phyloP scores from a whole-genome alignment of 2,888 invertebrate species.

The Drosophila paramelanica region DNA sequence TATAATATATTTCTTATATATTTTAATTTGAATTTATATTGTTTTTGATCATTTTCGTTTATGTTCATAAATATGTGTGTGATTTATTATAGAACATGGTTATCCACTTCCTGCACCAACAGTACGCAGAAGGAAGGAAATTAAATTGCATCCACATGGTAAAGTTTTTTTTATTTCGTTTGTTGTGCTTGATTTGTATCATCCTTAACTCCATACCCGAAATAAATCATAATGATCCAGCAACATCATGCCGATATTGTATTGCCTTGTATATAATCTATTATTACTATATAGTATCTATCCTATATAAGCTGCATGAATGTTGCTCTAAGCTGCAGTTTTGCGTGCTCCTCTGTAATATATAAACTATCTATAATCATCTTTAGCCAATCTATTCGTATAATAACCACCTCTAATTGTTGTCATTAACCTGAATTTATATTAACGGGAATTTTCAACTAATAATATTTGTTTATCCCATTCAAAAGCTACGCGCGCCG shows the following conservation, averaged over 20 bases:
- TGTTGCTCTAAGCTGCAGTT: conserved; percentile 45
- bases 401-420: conserved; percentile 61
- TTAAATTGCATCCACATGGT: conserved; percentile 85
- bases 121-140: conserved; percentile 85
- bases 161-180: conserved; percentile 74
- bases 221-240: conserved; percentile 7
- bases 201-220: conserved; percentile 15
- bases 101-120: conserved; percentile 83
- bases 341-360: conserved; percentile 47
- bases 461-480: conserved; percentile 9
- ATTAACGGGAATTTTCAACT: not conserved
- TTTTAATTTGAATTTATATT: conserved; percentile 19
- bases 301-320: conserved; percentile 60
- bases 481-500: conserved; percentile 94
- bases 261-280: conserved; percentile 49
- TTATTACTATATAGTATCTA: conserved; percentile 13
- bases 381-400: conserved; percentile 13
- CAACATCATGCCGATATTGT: conserved; percentile 26
- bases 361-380: conserved; percentile 21
- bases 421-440: conserved; percentile 21
- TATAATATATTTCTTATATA: conserved; percentile 9
- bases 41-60: conserved; percentile 28
- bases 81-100: conserved; percentile 83
- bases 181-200: conserved; percentile 60
- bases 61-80: conserved; percentile 54